These are phyloP conservation scores for Elgaria multicarinata DNA, from an alignment of 2,113 vertebrate genomes.

Conservation along the genomic window DNA sequence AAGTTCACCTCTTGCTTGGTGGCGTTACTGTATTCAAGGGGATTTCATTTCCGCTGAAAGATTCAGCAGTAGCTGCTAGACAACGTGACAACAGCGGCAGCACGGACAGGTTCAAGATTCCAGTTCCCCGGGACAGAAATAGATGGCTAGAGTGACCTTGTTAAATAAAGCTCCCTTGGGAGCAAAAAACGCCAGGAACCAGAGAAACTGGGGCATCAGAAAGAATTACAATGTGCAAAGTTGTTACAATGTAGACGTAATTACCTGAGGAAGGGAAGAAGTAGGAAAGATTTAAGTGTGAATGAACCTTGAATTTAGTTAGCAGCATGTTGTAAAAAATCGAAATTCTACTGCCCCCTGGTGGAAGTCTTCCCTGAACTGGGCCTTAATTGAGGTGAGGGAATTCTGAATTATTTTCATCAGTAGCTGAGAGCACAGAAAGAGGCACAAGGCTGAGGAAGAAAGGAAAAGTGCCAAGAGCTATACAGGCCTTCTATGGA, in stretches of 20 bases:
- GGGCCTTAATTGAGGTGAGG: background rate
- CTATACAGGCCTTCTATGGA: background rate
- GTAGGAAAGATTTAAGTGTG: background rate
- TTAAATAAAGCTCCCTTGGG: constrained; percentile 4
- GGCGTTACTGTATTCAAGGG: background rate
- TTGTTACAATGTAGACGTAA: background rate
- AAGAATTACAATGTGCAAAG: constrained; percentile 16
- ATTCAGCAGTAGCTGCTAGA: background rate
- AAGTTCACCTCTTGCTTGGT: background rate
- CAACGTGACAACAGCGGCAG: background rate
- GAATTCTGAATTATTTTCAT: background rate
- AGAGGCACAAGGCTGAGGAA: background rate
- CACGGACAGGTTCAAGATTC: background rate
- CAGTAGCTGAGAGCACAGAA: background rate
- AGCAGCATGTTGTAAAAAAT: background rate
- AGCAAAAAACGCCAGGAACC: constrained; percentile 3
- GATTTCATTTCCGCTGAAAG: background rate
- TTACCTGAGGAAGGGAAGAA: background rate
- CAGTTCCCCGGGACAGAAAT: constrained; percentile 4
- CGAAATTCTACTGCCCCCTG: constrained; percentile 4
- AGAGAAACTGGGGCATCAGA: constrained; percentile 15
- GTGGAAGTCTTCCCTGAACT: background rate
- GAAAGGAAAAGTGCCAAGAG: too few species aligned
- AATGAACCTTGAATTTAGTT: background rate
- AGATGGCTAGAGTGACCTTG: constrained; percentile 19